phyloP scores from a whole-genome alignment of 2,113 vertebrate genomes.

The Pavo muticus region DNA sequence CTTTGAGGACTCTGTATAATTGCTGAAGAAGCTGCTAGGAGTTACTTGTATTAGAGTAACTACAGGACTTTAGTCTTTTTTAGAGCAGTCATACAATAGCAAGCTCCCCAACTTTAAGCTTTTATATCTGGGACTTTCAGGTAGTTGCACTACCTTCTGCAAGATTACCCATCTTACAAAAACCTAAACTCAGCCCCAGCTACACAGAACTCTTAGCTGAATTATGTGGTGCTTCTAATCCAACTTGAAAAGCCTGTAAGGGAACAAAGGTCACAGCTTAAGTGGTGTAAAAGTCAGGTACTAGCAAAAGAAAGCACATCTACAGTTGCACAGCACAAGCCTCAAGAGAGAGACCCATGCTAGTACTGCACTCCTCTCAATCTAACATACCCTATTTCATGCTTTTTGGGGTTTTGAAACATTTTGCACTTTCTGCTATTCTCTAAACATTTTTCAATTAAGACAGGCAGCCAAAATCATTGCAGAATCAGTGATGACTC shows the following conservation, averaged over 20 bases:
- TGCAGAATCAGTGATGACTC: neutral
- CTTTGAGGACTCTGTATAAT: accelerated
- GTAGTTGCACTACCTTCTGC: neutral
- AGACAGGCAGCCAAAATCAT: neutral
- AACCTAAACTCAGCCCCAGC: neutral
- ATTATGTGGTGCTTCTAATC: neutral
- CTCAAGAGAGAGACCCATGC: neutral
- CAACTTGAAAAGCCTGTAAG: neutral
- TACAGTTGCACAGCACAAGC: neutral
- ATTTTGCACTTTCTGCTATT: neutral
- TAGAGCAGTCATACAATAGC: neutral
- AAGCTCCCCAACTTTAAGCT: neutral
- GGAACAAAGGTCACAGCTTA: neutral
- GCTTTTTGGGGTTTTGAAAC: neutral
- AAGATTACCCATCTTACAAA: neutral
- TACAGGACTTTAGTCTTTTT: neutral
- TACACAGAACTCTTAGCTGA: neutral
- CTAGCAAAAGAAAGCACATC: neutral
- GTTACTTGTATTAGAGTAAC: neutral
- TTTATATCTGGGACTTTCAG: accelerated
- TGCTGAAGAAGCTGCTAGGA: neutral
- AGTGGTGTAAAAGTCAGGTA: neutral
- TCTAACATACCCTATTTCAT: neutral
- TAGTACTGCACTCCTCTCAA: too few species aligned
- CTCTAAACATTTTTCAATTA: neutral